phyloP scores from a whole-genome alignment of 2,113 vertebrate species.

The Phocoena phocoena region DNA sequence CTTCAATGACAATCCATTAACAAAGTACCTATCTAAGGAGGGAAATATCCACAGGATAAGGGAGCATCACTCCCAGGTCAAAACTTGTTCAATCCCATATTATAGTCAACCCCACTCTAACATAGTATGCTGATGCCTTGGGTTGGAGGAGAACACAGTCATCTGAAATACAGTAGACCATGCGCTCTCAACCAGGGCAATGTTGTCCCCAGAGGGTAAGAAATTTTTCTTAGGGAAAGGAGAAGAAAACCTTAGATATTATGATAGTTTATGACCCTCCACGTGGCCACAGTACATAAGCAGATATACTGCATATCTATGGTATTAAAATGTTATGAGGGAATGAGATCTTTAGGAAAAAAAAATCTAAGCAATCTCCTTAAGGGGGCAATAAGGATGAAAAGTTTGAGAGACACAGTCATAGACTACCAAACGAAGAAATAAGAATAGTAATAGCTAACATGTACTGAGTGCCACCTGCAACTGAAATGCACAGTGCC shows the following conservation, averaged over 20 bases:
- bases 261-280: background rate
- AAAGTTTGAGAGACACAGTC: background rate
- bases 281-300: background rate
- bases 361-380: background rate
- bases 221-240: background rate
- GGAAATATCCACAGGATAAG: background rate
- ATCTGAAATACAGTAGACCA: background rate
- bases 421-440: background rate
- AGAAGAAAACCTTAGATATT: background rate
- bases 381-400: background rate
- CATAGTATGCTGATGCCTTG: rapidly evolving
- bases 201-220: background rate
- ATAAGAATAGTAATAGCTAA: background rate
- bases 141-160: rapidly evolving
- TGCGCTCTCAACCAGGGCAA: rapidly evolving
- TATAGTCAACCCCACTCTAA: background rate
- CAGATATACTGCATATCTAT: rapidly evolving
- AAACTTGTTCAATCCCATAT: background rate
- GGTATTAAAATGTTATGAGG: background rate
- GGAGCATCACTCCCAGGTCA: rapidly evolving
- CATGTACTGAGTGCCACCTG: background rate
- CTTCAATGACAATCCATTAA: conserved; percentile 49
- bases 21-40: background rate
- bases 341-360: background rate
- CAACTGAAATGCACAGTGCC: background rate